These are phyloP conservation scores for Eubasilissa regina DNA, from an alignment of 1,140 invertebrate species.

Conservation along the genomic window DNA sequence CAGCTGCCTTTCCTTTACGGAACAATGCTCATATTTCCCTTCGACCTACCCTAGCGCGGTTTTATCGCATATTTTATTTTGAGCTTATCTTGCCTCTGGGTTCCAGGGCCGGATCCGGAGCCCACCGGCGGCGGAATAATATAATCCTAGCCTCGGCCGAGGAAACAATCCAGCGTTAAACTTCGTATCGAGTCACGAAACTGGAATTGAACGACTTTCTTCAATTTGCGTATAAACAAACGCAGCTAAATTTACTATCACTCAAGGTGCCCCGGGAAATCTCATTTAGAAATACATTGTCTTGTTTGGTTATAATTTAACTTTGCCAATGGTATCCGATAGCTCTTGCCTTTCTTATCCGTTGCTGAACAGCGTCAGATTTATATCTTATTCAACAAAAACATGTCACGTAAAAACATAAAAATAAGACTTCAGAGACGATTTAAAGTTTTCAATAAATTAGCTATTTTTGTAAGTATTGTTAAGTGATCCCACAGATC, in stretches of 20 bases:
- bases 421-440: too few relatives aligned
- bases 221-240: constrained; percentile 2
- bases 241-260: not conserved
- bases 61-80: constrained; percentile 40
- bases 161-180: constrained; percentile 25
- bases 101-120: not conserved
- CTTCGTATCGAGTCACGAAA: constrained; percentile 36
- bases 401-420: too few relatives aligned
- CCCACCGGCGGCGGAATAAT: constrained; percentile 9
- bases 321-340: too few relatives aligned
- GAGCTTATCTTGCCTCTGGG: constrained; percentile 27
- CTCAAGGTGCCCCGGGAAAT: too few relatives aligned
- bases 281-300: too few relatives aligned
- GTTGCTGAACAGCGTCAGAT: too few relatives aligned
- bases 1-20: constrained; percentile 20
- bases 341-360: too few relatives aligned
- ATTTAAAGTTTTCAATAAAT: too few relatives aligned
- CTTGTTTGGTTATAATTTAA: too few relatives aligned
- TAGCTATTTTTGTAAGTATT: too few relatives aligned
- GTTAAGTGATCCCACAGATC: too few relatives aligned
- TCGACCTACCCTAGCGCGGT: constrained; percentile 25
- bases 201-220: constrained; percentile 25
- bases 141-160: constrained; percentile 14
- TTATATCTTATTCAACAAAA: too few relatives aligned
- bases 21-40: constrained; percentile 6